Percentiles rank a stretch among this genome's conserved stretches.
phyloP scores from a whole-genome alignment of 2,113 vertebrate genomes.

The Tachysurus fulvidraco region DNA sequence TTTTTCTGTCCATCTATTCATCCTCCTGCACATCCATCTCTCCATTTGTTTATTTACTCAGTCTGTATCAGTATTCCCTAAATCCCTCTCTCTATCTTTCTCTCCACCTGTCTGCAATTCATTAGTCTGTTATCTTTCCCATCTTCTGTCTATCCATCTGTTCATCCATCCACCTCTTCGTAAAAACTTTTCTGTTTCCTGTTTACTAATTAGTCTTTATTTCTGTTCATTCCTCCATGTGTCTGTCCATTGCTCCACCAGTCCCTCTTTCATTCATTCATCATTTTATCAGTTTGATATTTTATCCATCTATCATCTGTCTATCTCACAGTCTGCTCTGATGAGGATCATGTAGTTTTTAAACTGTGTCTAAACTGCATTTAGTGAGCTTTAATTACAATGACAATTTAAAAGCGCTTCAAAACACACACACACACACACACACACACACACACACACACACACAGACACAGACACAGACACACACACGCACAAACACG shows the following conservation, averaged over 20 bases:
- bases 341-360: neutral
- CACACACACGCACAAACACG: neutral
- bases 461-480: neutral
- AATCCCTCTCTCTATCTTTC: neutral
- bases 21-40: neutral
- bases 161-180: neutral
- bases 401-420: conserved; percentile 6
- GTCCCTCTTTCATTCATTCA: neutral
- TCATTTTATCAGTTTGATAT: neutral
- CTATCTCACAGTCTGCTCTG: neutral
- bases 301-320: neutral
- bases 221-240: neutral
- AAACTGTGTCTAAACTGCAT: conserved; percentile 26
- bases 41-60: neutral
- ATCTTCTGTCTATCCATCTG: neutral
- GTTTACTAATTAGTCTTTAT: neutral
- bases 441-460: neutral
- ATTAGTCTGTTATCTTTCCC: neutral
- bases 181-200: neutral
- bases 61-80: neutral
- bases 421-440: neutral
- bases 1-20: neutral
- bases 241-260: neutral
- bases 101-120: neutral
- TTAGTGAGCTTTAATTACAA: conserved; percentile 39